These are phyloP conservation scores for Centropyge bicolor DNA, from an alignment of 2,797 vertebrate genomes.

Conservation along the genomic window DNA sequence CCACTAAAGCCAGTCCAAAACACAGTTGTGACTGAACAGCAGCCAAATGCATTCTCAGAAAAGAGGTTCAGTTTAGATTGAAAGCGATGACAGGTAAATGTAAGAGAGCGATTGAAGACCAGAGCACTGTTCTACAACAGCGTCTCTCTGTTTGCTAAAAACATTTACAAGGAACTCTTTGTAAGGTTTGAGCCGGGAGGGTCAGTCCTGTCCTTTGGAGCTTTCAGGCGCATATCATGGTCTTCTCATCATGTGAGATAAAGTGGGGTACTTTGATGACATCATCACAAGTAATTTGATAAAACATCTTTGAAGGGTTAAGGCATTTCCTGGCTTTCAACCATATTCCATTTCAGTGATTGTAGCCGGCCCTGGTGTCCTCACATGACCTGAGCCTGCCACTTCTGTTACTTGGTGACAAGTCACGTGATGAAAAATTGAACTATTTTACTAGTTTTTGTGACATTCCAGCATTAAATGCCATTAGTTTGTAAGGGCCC, in stretches of 20 bases:
- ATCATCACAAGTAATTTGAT: too few species aligned
- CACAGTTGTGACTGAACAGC: slow-evolving; percentile 29
- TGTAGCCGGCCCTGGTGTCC: too few species aligned
- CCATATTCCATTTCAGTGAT: too few species aligned
- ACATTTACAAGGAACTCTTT: slow-evolving; percentile 9
- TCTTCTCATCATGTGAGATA: not conserved
- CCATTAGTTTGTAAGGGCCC: not conserved
- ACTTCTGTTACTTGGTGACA: too few species aligned
- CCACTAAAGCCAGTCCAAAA: slow-evolving; percentile 36
- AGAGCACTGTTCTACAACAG: not conserved
- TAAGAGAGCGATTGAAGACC: slow-evolving; percentile 23
- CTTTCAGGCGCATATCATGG: not conserved
- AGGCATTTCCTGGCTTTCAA: too few species aligned
- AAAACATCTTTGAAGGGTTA: not conserved
- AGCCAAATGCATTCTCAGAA: slow-evolving; percentile 20
- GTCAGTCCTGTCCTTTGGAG: not conserved
- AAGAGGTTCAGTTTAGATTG: slow-evolving; percentile 29
- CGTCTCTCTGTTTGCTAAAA: slow-evolving; percentile 24
- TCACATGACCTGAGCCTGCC: too few species aligned
- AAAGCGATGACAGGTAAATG: slow-evolving; percentile 36
- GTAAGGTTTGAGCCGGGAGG: slow-evolving; percentile 3
- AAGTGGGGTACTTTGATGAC: too few species aligned
- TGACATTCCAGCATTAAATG: not conserved
- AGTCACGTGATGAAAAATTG: too few species aligned
- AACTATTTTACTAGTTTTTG: too few species aligned